These are phyloP conservation scores for Tachysurus vachellii DNA, from an alignment of 2,113 vertebrate species.

Conservation along the genomic window DNA sequence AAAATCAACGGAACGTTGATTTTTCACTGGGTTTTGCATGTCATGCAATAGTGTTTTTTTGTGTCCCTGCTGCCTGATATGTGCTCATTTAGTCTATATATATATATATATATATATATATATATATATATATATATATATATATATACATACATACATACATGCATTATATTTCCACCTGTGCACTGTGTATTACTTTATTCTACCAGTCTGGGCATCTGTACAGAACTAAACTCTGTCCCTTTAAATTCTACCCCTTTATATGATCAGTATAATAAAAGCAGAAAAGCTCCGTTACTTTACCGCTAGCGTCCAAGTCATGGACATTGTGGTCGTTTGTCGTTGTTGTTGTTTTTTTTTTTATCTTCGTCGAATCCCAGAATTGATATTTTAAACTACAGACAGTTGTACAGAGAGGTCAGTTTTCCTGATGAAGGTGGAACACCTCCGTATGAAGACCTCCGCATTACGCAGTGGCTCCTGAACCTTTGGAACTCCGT, in stretches of 20 bases:
- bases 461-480: slow-evolving; percentile 50
- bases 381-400: slow-evolving; percentile 45
- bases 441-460: slow-evolving; percentile 51
- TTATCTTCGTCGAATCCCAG: background rate
- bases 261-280: background rate
- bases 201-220: slow-evolving; percentile 45
- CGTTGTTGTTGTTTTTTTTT: background rate
- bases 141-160: too few species aligned
- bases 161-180: too few species aligned
- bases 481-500: slow-evolving; percentile 43
- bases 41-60: too few species aligned
- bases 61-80: too few species aligned
- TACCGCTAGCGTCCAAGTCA: slow-evolving; percentile 66
- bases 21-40: too few species aligned
- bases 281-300: slow-evolving; percentile 53
- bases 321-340: slow-evolving; percentile 59
- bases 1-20: background rate
- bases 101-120: too few species aligned
- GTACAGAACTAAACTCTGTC: slow-evolving; percentile 48
- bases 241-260: slow-evolving; percentile 63
- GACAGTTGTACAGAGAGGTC: slow-evolving; percentile 52
- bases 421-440: slow-evolving; percentile 60
- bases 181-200: background rate
- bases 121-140: too few species aligned
- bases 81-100: too few species aligned